A percentile compares a stretch with the other conserved stretches of the same genome.
Conservation (phyloP, 2,888 invertebrate genomes). For the Kryphioiulus occultus region DNA sequence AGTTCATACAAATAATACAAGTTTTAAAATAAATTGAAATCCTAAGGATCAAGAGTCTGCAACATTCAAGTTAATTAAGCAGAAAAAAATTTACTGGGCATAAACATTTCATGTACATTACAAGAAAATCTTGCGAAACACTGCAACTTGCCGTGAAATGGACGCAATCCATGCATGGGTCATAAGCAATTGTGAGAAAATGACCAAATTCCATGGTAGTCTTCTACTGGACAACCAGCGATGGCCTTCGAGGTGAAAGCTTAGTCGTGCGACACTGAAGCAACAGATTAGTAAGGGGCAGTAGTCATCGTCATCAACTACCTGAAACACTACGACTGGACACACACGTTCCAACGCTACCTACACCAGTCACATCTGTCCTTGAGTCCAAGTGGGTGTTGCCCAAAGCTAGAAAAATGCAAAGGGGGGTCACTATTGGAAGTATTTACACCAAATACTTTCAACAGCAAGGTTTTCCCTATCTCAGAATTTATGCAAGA, state of each 20-base stretch:
- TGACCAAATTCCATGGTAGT: conserved; percentile 19
- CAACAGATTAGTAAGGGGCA: conserved; percentile 48
- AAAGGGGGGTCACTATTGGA: neutral
- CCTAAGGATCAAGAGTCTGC: neutral
- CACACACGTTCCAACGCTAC: neutral
- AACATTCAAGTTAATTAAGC: conserved; percentile 46
- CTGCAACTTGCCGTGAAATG: conserved; percentile 47
- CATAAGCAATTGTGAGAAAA: conserved; percentile 45
- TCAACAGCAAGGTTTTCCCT: neutral
- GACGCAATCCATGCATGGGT: conserved; percentile 49
- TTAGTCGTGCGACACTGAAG: conserved; percentile 46
- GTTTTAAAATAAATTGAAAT: too few relatives aligned
- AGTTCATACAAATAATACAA: too few relatives aligned
- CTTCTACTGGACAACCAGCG: conserved; percentile 34
- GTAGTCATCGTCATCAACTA: conserved; percentile 47
- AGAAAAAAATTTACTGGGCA: conserved; percentile 52
- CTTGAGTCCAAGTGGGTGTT: conserved; percentile 27
- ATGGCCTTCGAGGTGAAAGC: conserved; percentile 14
- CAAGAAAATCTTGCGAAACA: conserved; percentile 48
- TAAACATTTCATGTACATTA: conserved; percentile 52
- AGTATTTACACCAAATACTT: too few relatives aligned
- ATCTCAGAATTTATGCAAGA: neutral
- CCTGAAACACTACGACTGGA: conserved; percentile 45
- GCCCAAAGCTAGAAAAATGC: conserved; percentile 47
- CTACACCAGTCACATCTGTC: conserved; percentile 48